phyloP scores from a whole-genome alignment of 2,888 invertebrate genomes.

The Bimastos eiseni region DNA sequence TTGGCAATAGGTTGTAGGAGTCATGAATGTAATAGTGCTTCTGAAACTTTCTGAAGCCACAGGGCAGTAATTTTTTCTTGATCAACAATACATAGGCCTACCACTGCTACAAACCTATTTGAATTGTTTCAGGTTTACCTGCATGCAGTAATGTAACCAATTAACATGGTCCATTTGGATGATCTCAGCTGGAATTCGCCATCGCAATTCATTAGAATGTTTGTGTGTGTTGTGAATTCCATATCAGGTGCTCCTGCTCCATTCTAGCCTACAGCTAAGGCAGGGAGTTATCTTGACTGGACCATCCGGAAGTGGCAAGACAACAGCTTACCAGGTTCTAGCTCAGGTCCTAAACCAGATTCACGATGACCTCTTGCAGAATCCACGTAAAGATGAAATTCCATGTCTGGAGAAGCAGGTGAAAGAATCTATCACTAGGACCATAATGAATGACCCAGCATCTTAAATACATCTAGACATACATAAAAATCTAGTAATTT shows the following conservation, averaged over 20 bases:
- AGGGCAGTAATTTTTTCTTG: no score
- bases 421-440: neutral
- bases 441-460: no score
- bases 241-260: constrained; percentile 51
- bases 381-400: neutral
- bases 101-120: no score
- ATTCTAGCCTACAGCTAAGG: constrained; percentile 51
- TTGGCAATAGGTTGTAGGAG: no score
- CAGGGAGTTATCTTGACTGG: constrained; percentile 55
- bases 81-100: no score
- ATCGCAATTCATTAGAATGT: neutral
- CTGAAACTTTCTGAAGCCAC: no score
- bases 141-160: neutral
- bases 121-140: no score
- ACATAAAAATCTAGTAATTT: no score
- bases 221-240: neutral
- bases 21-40: no score
- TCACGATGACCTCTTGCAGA: constrained; percentile 24
- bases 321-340: constrained; percentile 51
- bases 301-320: constrained; percentile 57
- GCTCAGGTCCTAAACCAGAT: constrained; percentile 55
- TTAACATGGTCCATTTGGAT: neutral
- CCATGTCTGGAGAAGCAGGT: neutral
- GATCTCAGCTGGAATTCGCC: neutral
- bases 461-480: no score